Conservation (phyloP, 1,140 invertebrate genomes). For the Chironomus tepperi region DNA sequence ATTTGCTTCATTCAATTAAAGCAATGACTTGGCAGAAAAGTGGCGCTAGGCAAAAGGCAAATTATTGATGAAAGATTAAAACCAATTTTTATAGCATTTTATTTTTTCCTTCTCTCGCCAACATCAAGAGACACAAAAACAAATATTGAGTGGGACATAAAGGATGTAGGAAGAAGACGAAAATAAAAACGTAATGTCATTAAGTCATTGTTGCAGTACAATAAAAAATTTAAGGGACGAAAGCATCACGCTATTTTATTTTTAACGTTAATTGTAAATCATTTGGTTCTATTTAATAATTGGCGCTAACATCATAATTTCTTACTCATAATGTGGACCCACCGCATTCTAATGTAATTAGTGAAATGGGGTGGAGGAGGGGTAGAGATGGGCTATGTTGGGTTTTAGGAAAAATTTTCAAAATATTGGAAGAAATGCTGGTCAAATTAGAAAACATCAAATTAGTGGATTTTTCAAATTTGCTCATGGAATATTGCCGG, state of each 20-base stretch:
- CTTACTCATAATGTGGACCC: background rate
- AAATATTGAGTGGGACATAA: too few relatives aligned
- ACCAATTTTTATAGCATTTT: constrained; percentile 2
- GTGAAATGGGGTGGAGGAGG: background rate
- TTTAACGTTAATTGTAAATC: background rate
- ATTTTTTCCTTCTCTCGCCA: background rate
- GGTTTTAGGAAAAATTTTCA: too few relatives aligned
- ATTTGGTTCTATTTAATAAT: background rate
- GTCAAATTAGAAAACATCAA: too few relatives aligned
- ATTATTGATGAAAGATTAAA: constrained; percentile 23
- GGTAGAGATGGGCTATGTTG: background rate
- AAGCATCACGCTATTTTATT: background rate
- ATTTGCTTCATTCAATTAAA: constrained; percentile 19
- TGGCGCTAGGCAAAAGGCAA: background rate
- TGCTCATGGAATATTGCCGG: too few relatives aligned
- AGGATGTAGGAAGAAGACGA: background rate
- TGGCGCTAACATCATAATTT: background rate
- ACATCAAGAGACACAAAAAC: too few relatives aligned
- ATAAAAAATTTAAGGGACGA: background rate
- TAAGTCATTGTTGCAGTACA: background rate
- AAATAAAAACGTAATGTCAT: constrained; percentile 5
- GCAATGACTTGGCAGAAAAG: constrained; percentile 15
- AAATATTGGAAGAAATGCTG: too few relatives aligned
- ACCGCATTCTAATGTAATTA: background rate
- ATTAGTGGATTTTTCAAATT: too few relatives aligned